Evolutionary conservation across 2,888 invertebrate species (phyloP), one percentile per base, ranked within the genome.

Genomic region (Aphrophora alni): DNA sequence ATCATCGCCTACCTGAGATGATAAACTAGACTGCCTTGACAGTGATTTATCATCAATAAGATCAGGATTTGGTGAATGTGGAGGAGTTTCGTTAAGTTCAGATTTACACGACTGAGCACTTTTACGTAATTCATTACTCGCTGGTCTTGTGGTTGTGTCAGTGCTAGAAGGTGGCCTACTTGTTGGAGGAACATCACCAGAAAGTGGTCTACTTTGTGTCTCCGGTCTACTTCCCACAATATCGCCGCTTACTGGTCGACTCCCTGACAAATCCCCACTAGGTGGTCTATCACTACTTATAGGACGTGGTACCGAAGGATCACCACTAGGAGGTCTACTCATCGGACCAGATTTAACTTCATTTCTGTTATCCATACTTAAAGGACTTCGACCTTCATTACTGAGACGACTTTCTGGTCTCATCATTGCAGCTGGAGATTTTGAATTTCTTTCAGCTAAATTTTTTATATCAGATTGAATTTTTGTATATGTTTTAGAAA

Each of bases 381-480:
- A 28, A 38, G 78, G 78, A 21, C 72, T 51, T 59, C 73, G 72
- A 1, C 51, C 59, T 3, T 78, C 78, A 73, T 73, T 73, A 59
- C 78, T 78, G 28, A 73, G 78, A 59, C 78, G 33, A 25, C 78
- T 78, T 21, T 78, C 78, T 28, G 78, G 28, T 0, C 78, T 27
- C 14, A 71, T 59, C 8, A 73, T 24, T 44, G 59, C 44, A 14
- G 44, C 17, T 44, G 44, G 44, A 14, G 44, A 44, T 14, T 44
- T 44, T 14, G 44, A 44, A 14, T 44, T 44, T 44, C 44, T 44
- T 7, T 44, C 44, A 14, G 12, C 44, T 14, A 44, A 14, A 44
- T 44, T 44, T 44, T 44, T 5, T 44, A 14, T 44, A 44, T 44
- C 44, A 14, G 44, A 14, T 2, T 7, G 44, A 10, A 44, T 44